These are phyloP conservation scores for Drosophila meridiana DNA, from an alignment of 2,888 invertebrate species.

Conservation along the genomic window DNA sequence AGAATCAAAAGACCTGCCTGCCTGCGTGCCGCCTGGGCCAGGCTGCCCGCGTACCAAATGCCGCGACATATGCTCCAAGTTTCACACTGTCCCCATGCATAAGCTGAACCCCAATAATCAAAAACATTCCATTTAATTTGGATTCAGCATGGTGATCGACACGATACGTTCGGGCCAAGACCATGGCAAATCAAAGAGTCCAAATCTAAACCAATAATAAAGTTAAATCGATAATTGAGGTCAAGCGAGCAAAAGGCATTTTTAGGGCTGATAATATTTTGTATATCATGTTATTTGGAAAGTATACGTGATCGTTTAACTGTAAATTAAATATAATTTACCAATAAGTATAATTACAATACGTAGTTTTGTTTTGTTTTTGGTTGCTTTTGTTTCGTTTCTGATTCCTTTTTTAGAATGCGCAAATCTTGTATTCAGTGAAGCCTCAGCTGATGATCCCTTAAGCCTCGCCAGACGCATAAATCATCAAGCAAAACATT, in stretches of 20 bases:
- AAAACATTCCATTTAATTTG: slow-evolving; percentile 80
- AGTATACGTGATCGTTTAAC: slow-evolving; percentile 83
- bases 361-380: slow-evolving; percentile 51
- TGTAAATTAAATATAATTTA: slow-evolving; percentile 84
- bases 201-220: slow-evolving; percentile 85
- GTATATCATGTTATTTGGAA: slow-evolving; percentile 48
- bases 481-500: slow-evolving; percentile 68
- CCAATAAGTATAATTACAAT: slow-evolving; percentile 84
- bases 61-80: slow-evolving; percentile 41
- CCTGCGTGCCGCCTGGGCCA: slow-evolving; percentile 46
- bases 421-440: slow-evolving; percentile 35
- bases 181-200: slow-evolving; percentile 60
- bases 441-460: slow-evolving; percentile 57
- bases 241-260: slow-evolving; percentile 61
- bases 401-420: slow-evolving; percentile 9
- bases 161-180: slow-evolving; percentile 19
- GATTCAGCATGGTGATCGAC: slow-evolving; percentile 46
- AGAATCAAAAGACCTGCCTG: slow-evolving; percentile 77
- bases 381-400: slow-evolving; percentile 12
- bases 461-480: slow-evolving; percentile 72
- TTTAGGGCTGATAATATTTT: slow-evolving; percentile 40
- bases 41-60: slow-evolving; percentile 77
- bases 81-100: slow-evolving; percentile 17
- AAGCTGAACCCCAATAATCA: slow-evolving; percentile 65
- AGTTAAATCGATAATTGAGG: slow-evolving; percentile 86